Base-by-base conservation (phyloP, 2,113 vertebrate species). In the Salvelinus fontinalis region DNA sequence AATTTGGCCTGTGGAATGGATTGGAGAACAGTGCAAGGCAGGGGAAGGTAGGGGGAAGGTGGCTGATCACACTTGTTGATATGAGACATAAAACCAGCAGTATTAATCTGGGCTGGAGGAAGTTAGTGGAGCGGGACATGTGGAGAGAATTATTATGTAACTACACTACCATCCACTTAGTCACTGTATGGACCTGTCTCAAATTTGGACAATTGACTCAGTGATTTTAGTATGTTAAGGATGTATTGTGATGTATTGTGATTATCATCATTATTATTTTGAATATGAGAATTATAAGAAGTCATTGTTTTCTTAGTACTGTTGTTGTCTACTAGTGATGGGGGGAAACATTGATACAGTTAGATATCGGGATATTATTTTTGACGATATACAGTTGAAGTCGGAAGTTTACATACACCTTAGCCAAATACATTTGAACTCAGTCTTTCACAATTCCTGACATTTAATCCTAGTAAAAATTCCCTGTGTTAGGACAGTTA, bases 71-170 rank as follows among this genome's bases (percentile, higher is more conserved):
- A 91, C 86, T 89, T 90, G 90, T 89, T 89, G 87, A 85, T 85
- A 75, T 83, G 82, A 90, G 76, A 78, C 71, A 62, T 22, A 39
- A 6, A 9, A 34, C 6, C 5, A 34, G 27, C 27, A 67, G 65
- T n/a, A 85, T 72, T 74, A 85, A 86, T 88, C 83, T 83, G 62
- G n/a, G 16, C 49, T 67, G 70, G 76, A 75, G 59, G 64, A 79
- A 79, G 81, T 85, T 85, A 83, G 86, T 89, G 84, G 89, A 89
- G 84, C 83, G 86, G 84, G 86, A 83, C 91, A 90, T 91, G 91
- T 90, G 88, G 89, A 85, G 88, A 84, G 77, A 88, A 91, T 85
- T 85, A 89, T 92, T 91, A 92, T 90, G 89, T 89, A 93, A 92
- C 87, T 81, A 79, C 74, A 68, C 82, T 86, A 18, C 51, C 12